Conservation (phyloP, 2,113 vertebrate species). For the Chrysochloris asiatica region DNA sequence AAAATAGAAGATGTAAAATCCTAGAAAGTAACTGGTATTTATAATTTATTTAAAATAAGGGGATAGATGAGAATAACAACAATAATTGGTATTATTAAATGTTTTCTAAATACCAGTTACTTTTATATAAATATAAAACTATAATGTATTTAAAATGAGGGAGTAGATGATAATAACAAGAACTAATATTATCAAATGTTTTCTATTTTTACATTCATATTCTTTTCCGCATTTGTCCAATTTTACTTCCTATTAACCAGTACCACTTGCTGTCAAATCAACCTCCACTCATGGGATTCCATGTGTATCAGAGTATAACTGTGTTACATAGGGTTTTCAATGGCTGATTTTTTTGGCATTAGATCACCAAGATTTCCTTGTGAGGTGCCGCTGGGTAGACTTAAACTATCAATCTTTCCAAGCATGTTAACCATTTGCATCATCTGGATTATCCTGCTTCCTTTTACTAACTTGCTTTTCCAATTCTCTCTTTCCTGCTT, state of each 20-base stretch:
- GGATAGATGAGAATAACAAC: no score
- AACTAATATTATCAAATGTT: no score
- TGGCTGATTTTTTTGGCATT: background rate
- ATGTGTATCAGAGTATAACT: background rate
- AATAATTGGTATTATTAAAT: no score
- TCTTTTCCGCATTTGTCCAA: background rate
- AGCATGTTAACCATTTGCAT: background rate
- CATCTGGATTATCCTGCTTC: background rate
- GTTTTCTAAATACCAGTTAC: no score
- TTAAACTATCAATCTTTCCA: background rate
- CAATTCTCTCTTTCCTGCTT: background rate
- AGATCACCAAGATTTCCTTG: background rate
- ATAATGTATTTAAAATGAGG: no score
- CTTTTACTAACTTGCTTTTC: background rate
- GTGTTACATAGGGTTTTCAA: background rate
- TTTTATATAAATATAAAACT: no score
- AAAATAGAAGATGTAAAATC: constrained; percentile 27
- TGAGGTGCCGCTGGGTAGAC: background rate
- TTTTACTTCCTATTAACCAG: background rate
- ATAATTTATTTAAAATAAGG: no score
- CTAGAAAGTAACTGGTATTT: no score
- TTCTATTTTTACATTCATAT: no score
- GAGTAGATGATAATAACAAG: no score
- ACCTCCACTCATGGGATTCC: no score
- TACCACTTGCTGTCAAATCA: background rate